Evolutionary conservation across 2,797 vertebrate species (phyloP).

Genomic region (Siniperca obscura): DNA sequence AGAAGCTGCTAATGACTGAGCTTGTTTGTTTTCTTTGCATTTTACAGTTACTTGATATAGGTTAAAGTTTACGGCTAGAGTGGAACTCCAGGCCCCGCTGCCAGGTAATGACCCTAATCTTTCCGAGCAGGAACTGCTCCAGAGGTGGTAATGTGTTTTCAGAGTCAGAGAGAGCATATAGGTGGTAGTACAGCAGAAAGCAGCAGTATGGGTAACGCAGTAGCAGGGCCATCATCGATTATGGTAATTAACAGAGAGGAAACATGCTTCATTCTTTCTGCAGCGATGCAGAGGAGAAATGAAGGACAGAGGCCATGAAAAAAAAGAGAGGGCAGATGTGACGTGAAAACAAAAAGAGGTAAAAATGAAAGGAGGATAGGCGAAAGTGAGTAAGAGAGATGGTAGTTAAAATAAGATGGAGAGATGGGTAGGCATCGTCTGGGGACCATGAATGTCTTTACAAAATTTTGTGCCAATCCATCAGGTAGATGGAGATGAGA

Average conservation of each 20-base stretch:
- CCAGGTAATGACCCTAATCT: constrained; percentile 75
- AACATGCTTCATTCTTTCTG: constrained; percentile 51
- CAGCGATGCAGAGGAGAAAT: constrained; percentile 42
- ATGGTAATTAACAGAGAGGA: constrained; percentile 66
- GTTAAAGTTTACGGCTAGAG: constrained; percentile 70
- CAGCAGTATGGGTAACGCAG: constrained; percentile 37
- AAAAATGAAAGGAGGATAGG: not conserved
- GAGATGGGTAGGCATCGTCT: not conserved
- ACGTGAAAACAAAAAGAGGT: constrained; percentile 40
- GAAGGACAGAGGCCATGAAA: constrained; percentile 19
- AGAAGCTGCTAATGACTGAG: constrained; percentile 45
- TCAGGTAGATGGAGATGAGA: not conserved
- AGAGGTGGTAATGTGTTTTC: constrained; percentile 51
- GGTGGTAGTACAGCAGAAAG: constrained; percentile 31
- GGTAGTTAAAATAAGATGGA: constrained; percentile 1
- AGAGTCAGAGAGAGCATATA: constrained; percentile 28
- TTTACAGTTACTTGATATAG: constrained; percentile 48
- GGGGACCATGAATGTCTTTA: not conserved
- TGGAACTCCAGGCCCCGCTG: constrained; percentile 50
- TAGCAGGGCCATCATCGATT: constrained; percentile 65
- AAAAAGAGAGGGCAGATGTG: constrained; percentile 16
- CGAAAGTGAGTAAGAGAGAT: not conserved
- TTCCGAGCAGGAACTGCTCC: constrained; percentile 62
- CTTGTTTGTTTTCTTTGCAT: constrained; percentile 63
- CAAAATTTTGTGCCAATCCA: not conserved